Conservation (phyloP, 2,888 invertebrate species). For the Allygus modestus region DNA sequence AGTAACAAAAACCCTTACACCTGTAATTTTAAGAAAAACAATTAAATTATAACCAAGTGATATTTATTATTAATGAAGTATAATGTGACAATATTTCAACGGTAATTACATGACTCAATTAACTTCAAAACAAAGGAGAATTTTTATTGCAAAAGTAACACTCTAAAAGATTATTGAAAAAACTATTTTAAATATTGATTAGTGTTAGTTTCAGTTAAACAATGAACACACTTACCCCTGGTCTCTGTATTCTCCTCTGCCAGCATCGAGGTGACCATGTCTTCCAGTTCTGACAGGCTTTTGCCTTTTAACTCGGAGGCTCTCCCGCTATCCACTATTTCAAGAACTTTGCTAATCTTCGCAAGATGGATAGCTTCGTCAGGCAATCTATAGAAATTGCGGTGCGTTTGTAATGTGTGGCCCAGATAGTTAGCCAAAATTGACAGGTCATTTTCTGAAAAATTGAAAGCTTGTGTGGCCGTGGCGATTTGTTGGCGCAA, state of each 20-base stretch:
- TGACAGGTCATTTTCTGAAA: constrained; percentile 26
- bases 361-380: constrained; percentile 27
- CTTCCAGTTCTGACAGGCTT: neutral
- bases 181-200: too few relatives aligned
- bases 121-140: too few relatives aligned
- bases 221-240: too few relatives aligned
- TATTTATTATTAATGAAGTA: too few relatives aligned
- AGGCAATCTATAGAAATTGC: constrained; percentile 10
- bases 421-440: neutral
- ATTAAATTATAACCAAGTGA: too few relatives aligned
- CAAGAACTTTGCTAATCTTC: neutral
- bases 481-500: neutral
- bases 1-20: too few relatives aligned
- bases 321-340: neutral
- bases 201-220: too few relatives aligned
- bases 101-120: too few relatives aligned
- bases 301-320: neutral
- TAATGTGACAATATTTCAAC: too few relatives aligned
- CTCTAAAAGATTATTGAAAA: too few relatives aligned
- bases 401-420: neutral
- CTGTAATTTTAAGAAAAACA: too few relatives aligned
- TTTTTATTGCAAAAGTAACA: too few relatives aligned
- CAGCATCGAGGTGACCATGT: neutral
- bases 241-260: neutral
- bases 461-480: neutral